Evolutionary conservation across 2,113 vertebrate genomes (phyloP), one percentile per base, ranked within the genome.

Genomic region (Pongo pygmaeus): DNA sequence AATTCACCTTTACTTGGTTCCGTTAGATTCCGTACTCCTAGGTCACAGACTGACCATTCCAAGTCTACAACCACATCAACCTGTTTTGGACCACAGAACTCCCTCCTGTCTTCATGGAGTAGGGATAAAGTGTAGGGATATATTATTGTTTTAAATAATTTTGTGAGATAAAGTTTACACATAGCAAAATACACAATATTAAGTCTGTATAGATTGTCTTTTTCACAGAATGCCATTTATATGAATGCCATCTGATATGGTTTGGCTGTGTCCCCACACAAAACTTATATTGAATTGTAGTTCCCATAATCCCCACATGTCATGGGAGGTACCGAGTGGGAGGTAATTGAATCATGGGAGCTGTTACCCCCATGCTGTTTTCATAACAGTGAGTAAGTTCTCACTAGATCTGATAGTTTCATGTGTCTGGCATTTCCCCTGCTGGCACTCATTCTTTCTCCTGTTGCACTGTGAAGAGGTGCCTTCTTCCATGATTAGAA

Each of bases 81-180:
- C 11, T 80, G 10, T 32, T 48, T 35, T 92, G 50, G 9, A 88
- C 13, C 22, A 18, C 5, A 77, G 13, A 40, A 10, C 0, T 77
- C 18, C 22, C 17, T n/a, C 16, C 3, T 64, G 5, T 30, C 55
- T 75, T 2, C 11, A 74, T 5, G 11, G 30, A 25, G 0, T 16
- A 52, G 2, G 46, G 20, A 20, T 25, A 79, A 2, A 43, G 25
- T 57, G 2, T 6, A 27, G 23, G 2, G 1, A 1, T 61, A 52
- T 57, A 35, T 17, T 67, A 40, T 52, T 3, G 27, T 79, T n/a
- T 17, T 9, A 50, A 11, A n/a, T 52, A 22, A 43, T 77, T 93
- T 81, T 20, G 8, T 52, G 9, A 40, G 32, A 30, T 27, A 84
- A 84, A 55, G 5, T 18, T 91, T 81, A 57, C 13, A 48, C 35